Conservation (phyloP, 2,888 invertebrate species). For the Osmoderma eremita region DNA sequence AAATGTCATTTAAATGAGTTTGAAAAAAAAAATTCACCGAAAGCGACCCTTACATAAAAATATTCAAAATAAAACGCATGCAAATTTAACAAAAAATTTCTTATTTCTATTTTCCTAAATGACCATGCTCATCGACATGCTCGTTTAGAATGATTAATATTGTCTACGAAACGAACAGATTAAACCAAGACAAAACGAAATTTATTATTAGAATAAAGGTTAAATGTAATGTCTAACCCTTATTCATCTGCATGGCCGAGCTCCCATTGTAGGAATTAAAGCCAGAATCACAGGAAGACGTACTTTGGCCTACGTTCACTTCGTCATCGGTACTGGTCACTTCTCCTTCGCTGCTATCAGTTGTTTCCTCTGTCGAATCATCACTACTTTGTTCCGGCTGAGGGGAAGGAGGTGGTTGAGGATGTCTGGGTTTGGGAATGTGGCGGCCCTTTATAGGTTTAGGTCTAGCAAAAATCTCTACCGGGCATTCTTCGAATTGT, state of each 20-base stretch:
- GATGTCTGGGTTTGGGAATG: slow-evolving; percentile 57
- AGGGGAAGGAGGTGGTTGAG: slow-evolving; percentile 45
- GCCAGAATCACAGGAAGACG: slow-evolving; percentile 86
- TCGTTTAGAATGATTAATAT: too few relatives aligned
- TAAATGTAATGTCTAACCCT: slow-evolving; percentile 68
- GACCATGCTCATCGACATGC: slow-evolving; percentile 7
- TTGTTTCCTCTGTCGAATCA: slow-evolving; percentile 47
- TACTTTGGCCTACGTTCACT: slow-evolving; percentile 70
- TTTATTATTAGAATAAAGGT: slow-evolving; percentile 34
- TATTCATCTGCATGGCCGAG: slow-evolving; percentile 71
- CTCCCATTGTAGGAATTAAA: slow-evolving; percentile 77
- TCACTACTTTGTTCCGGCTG: slow-evolving; percentile 49
- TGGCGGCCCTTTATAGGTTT: slow-evolving; percentile 61
- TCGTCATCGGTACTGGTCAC: slow-evolving; percentile 54
- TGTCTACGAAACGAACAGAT: slow-evolving; percentile 1
- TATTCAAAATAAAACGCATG: background rate
- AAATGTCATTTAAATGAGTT: too few relatives aligned
- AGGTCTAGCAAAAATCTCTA: slow-evolving; percentile 62
- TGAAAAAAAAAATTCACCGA: too few relatives aligned
- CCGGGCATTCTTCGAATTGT: slow-evolving; percentile 59
- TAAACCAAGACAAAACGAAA: background rate
- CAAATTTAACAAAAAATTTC: background rate
- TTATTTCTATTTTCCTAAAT: background rate
- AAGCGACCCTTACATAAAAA: too few relatives aligned
- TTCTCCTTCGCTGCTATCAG: slow-evolving; percentile 54